These are phyloP conservation scores for Misgurnus mizolepis DNA, from an alignment of 2,113 vertebrate genomes.

Conservation along the genomic window DNA sequence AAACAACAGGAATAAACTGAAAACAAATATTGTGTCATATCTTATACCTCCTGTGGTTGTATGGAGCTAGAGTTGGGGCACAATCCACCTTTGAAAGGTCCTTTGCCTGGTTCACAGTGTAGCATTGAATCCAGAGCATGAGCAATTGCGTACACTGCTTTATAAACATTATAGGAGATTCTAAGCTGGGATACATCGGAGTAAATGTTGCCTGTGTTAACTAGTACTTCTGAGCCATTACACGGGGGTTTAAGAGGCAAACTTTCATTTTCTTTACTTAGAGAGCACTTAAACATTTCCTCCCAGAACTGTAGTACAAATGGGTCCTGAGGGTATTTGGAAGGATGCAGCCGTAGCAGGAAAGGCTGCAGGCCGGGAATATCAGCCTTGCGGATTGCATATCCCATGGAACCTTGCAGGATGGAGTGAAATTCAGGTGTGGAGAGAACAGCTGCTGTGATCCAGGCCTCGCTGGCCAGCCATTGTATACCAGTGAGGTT, in stretches of 20 bases:
- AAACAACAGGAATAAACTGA: background rate
- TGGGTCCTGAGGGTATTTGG: slow-evolving; percentile 60
- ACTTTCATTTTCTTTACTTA: slow-evolving; percentile 42
- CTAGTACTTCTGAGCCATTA: slow-evolving; percentile 72
- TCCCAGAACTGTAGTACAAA: slow-evolving; percentile 77
- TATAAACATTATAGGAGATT: slow-evolving; percentile 81
- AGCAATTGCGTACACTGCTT: slow-evolving; percentile 74
- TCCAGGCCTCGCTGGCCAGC: slow-evolving; percentile 81
- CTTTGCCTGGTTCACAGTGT: slow-evolving; percentile 65
- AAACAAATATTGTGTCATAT: background rate
- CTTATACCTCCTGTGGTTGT: slow-evolving; percentile 74
- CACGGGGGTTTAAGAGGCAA: slow-evolving; percentile 60
- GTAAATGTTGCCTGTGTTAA: slow-evolving; percentile 69
- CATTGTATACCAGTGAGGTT: slow-evolving; percentile 76
- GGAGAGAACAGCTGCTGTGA: slow-evolving; percentile 75
- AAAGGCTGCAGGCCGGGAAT: slow-evolving; percentile 73
- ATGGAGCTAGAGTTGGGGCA: slow-evolving; percentile 67
- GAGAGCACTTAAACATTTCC: slow-evolving; percentile 74
- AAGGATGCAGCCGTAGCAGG: slow-evolving; percentile 70
- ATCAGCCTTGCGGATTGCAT: slow-evolving; percentile 71
- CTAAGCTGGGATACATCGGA: slow-evolving; percentile 77
- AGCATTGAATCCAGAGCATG: slow-evolving; percentile 69
- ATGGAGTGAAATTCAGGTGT: slow-evolving; percentile 66
- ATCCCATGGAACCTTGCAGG: slow-evolving; percentile 76
- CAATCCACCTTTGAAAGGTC: slow-evolving; percentile 57